Evolutionary conservation across 2,888 invertebrate species (phyloP).

Genomic region (Gortyna flavago): DNA sequence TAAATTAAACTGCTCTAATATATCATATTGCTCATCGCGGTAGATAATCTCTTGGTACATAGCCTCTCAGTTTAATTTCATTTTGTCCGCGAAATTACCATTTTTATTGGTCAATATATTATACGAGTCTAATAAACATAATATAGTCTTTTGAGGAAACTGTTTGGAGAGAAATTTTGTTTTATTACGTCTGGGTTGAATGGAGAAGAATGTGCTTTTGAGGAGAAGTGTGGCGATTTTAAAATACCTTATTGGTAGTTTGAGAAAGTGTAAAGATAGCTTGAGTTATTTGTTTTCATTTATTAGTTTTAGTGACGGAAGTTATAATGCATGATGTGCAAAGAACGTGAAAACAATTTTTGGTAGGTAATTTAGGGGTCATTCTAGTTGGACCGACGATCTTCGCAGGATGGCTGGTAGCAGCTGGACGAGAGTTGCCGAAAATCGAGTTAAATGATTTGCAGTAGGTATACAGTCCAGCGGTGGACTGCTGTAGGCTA

Average conservation of each 20-base stretch:
- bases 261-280: background rate
- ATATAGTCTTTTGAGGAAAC: conserved; percentile 47
- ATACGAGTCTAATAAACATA: conserved; percentile 59
- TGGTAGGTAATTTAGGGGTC: background rate
- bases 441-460: background rate
- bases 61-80: conserved; percentile 63
- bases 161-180: conserved; percentile 34
- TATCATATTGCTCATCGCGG: conserved; percentile 62
- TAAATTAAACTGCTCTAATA: conserved; percentile 64
- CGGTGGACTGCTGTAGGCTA: background rate
- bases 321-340: too few species aligned
- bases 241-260: background rate
- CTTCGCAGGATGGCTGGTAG: background rate
- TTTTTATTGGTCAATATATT: conserved; percentile 68
- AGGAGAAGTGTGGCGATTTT: background rate
- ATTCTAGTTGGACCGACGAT: background rate
- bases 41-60: conserved; percentile 60
- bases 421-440: background rate
- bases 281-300: background rate
- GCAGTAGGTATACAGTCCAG: background rate
- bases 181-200: conserved; percentile 32
- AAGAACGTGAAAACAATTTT: background rate
- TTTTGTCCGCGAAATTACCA: conserved; percentile 65
- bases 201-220: conserved; percentile 14
- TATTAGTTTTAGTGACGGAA: background rate